A percentile compares a stretch with the other conserved stretches of the same genome.
Evolutionary conservation across 2,888 invertebrate genomes (phyloP).

Genomic region (Pyralis farinalis): DNA sequence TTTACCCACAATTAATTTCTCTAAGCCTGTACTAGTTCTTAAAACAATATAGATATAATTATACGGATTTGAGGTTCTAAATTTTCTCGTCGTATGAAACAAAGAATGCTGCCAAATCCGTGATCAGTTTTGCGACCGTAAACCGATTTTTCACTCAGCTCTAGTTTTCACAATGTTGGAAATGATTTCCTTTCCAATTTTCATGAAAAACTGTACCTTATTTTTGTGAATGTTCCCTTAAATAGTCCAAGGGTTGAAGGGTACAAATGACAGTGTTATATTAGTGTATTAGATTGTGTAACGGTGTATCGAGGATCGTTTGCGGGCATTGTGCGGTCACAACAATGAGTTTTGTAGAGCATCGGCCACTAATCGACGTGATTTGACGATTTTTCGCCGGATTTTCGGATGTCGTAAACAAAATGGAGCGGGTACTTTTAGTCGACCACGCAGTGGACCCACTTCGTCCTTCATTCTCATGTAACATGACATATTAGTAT

Average conservation of each 20-base stretch:
- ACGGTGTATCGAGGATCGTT: conserved; percentile 46
- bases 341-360: conserved; percentile 71
- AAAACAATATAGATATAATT: too few relatives aligned
- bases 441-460: too few relatives aligned
- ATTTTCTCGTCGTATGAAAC: too few relatives aligned
- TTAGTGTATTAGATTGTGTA: conserved; percentile 64
- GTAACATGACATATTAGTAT: too few relatives aligned
- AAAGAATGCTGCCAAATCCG: too few relatives aligned
- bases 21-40: too few relatives aligned
- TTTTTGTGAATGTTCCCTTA: conserved; percentile 47
- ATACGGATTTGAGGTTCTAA: too few relatives aligned
- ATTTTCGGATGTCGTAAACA: conserved; percentile 7
- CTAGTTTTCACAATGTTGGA: neutral
- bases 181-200: conserved; percentile 49
- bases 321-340: conserved; percentile 53
- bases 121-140: too few relatives aligned
- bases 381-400: conserved; percentile 61
- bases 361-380: conserved; percentile 76
- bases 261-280: conserved; percentile 55
- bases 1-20: too few relatives aligned
- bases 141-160: too few relatives aligned
- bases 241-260: conserved; percentile 57
- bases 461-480: too few relatives aligned
- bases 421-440: too few relatives aligned
- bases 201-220: conserved; percentile 54